phyloP scores from a whole-genome alignment of 1,140 invertebrate genomes.

The Aphis gossypii region DNA sequence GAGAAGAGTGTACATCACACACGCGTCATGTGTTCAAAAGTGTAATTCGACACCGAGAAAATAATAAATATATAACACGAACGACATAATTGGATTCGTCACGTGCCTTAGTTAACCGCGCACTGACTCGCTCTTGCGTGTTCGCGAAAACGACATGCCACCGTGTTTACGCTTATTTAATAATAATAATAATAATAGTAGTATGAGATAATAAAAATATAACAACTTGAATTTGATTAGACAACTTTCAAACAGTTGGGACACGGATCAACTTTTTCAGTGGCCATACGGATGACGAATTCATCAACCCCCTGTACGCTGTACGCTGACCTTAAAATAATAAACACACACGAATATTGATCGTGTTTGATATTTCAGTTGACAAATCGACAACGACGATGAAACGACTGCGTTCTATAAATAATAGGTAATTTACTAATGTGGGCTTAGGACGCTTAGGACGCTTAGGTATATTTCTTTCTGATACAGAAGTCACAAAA shows the following conservation, averaged over 20 bases:
- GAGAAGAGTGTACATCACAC: background rate
- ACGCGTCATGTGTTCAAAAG: background rate
- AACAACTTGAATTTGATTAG: background rate
- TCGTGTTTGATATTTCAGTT: background rate
- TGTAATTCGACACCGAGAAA: slow-evolving; percentile 34
- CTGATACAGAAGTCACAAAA: background rate
- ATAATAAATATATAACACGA: slow-evolving; percentile 13
- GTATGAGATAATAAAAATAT: background rate
- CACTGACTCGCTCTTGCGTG: background rate
- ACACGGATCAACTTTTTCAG: background rate
- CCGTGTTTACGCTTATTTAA: background rate
- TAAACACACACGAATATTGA: background rate
- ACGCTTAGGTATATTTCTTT: no score
- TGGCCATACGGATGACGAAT: background rate
- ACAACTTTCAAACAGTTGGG: background rate
- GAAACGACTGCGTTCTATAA: no score
- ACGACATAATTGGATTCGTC: background rate
- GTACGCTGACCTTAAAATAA: background rate
- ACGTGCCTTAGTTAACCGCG: background rate
- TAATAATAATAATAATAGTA: background rate
- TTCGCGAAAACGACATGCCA: background rate
- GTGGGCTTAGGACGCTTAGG: no score
- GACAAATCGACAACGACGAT: background rate
- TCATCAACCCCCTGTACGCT: no score
- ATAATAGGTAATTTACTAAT: no score